Base-by-base conservation (phyloP, 2,888 invertebrate species). In the Cataglyphis albicans region DNA sequence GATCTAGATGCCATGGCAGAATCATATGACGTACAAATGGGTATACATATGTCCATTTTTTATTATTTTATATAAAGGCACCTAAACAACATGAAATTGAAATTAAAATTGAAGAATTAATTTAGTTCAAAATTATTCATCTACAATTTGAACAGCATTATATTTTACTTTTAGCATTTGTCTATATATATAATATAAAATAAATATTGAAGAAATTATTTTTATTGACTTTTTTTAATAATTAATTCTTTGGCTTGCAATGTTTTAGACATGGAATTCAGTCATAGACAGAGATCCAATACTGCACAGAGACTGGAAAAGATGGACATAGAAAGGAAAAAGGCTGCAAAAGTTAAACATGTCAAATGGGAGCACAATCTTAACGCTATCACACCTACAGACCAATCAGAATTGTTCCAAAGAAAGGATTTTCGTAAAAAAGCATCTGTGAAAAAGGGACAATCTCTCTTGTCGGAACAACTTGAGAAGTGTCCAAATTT, bases 251-350 rank as follows among this genome's bases (percentile, higher is more conserved):
- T n/a, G 38, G 5, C 7, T 32, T 29, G 12, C 6, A 63, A 35
- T 72, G 15, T 48, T 81, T 0, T 57, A 95, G 95, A 95, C 85
- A 94, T 95, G 91, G 95, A 95, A 83, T 95, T 95, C 86, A 95
- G 95, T 87, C 96, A 95, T 90, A 95, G 97, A 68, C 96, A 97
- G 91, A 95, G 98, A 89, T 98, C 98, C 0, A 98, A 98, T 93
- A 98, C 98, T 21, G 98, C 98, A 12, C 97, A 98, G 90, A 96
- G 98, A 93, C 94, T 99, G 74, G 99, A 99, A 92, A 98, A 98
- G 94, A 96, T 99, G 95, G 98, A 98, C 92, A 97, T 97, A 91
- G 98, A 98, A 82, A 96, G 97, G 91, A 97, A 97, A 93, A 97
- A 97, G 94, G 97, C 97, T 85, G 96, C 97, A 7, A 97, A 97